Base-by-base conservation (phyloP, 2,113 vertebrate species). In the Notiomystis cincta region DNA sequence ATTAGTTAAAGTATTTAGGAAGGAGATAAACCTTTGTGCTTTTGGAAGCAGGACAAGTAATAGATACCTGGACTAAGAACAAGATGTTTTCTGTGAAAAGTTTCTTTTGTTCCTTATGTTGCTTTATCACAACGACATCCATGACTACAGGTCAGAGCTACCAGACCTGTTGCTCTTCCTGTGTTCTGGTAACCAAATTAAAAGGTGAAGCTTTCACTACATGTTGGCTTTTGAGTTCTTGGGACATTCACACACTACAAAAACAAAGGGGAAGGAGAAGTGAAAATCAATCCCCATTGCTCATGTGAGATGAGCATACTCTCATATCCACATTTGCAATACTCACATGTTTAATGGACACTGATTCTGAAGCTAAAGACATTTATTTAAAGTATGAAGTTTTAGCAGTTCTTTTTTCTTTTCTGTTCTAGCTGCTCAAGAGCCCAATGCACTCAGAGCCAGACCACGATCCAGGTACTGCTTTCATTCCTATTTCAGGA, bases 401-500 rank as follows among this genome's bases (percentile, higher is more conserved):
- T 54, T 90, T 77, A 92, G 22, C 0, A 0, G 19, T 66, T 86
- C 13, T 80, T 75, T 95, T 79, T 73, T 77, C 64, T 96, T 87
- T 96, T 96, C 96, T 96, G 58, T 98, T 98, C 79, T 96, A 98
- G 98, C 95, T 95, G 90, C 95, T 97, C 96, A 98, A 98, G 98
- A 98, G 94, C 95, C 94, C 84, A 95, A 93, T 91, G 97, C 82
- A 93, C 85, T 97, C 83, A 98, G 94, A 98, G 92, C 97, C 97
- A 98, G 98, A 96, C 98, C 98, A 96, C 97, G 98, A 94, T 98
- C 98, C 96, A 98, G 98, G 98, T 98, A 98, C 86, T 82, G 44
- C 42, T 96, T 97, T 96, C 48, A 65, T 95, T 98, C 95, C 83
- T 96, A 1, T 88, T 96, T 90, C 76, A 60, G 82, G 28, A 82